Conservation (phyloP, 2,888 invertebrate species). For the Ommatoiulus sabulosus region DNA sequence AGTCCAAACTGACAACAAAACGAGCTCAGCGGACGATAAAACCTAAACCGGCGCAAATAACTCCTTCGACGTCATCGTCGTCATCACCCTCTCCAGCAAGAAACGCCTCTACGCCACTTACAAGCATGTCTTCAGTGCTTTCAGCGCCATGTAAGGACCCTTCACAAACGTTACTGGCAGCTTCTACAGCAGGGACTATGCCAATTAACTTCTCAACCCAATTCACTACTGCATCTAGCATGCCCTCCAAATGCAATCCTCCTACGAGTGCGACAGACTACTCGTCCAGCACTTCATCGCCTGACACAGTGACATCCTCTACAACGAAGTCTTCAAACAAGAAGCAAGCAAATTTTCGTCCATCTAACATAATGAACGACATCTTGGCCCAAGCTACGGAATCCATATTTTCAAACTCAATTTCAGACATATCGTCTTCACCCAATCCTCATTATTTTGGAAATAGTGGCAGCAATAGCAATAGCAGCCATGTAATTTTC, state of each 20-base stretch:
- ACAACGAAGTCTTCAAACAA: neutral
- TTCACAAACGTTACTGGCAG: neutral
- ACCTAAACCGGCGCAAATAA: slow-evolving; percentile 55
- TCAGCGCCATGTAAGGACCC: neutral
- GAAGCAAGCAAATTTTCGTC: slow-evolving; percentile 30
- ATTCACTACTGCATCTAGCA: neutral
- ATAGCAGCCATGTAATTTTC: slow-evolving; percentile 47
- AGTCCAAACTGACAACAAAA: slow-evolving; percentile 12
- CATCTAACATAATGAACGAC: slow-evolving; percentile 61
- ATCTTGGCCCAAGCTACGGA: slow-evolving; percentile 68
- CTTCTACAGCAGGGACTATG: neutral
- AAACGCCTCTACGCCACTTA: neutral
- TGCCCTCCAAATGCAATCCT: neutral
- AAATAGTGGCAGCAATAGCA: slow-evolving; percentile 59
- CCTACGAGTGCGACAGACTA: neutral
- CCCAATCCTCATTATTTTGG: slow-evolving; percentile 64
- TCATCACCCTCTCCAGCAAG: neutral
- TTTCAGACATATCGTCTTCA: slow-evolving; percentile 58
- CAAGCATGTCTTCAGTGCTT: neutral
- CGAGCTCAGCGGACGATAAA: slow-evolving; percentile 57
- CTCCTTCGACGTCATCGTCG: slow-evolving; percentile 18
- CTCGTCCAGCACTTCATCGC: neutral
- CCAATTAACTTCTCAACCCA: neutral
- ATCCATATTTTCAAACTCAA: slow-evolving; percentile 65
- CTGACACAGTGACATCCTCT: neutral